These are phyloP conservation scores for Euzophera pinguis DNA, from an alignment of 2,888 invertebrate genomes.

Conservation along the genomic window DNA sequence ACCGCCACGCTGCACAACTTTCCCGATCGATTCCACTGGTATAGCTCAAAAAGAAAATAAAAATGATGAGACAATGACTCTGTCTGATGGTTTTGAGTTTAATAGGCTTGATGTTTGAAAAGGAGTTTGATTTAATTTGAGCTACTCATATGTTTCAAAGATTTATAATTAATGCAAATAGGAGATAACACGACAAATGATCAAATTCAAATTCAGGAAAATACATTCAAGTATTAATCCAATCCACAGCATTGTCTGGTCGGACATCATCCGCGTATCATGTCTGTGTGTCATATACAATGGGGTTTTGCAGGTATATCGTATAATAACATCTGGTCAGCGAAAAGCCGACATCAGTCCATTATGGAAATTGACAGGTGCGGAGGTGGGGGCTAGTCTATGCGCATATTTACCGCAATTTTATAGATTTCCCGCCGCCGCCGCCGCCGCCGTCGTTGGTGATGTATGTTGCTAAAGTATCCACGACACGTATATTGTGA, in stretches of 20 bases:
- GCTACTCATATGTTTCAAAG: too few species aligned
- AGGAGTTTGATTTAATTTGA: too few species aligned
- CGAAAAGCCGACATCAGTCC: slow-evolving; percentile 48
- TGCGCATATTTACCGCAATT: slow-evolving; percentile 27
- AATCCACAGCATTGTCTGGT: slow-evolving; percentile 19
- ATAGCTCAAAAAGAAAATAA: slow-evolving; percentile 25
- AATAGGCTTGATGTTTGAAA: too few species aligned
- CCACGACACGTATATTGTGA: slow-evolving; percentile 13
- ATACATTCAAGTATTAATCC: slow-evolving; percentile 15
- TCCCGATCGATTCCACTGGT: slow-evolving; percentile 36
- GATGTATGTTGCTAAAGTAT: slow-evolving; percentile 12
- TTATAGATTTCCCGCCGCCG: slow-evolving; percentile 20
- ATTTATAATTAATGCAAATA: too few species aligned
- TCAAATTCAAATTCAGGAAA: neutral
- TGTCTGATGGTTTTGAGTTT: neutral
- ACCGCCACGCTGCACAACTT: slow-evolving; percentile 40
- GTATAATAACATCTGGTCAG: slow-evolving; percentile 53
- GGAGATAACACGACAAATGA: neutral
- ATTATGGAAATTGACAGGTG: slow-evolving; percentile 65
- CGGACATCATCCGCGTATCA: slow-evolving; percentile 25
- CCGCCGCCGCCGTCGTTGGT: slow-evolving; percentile 7
- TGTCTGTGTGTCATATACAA: slow-evolving; percentile 27
- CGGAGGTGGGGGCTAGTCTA: slow-evolving; percentile 28
- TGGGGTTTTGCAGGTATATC: slow-evolving; percentile 32
- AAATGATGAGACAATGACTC: neutral